Conservation (phyloP, 2,113 vertebrate species). For the Amazona vittata region DNA sequence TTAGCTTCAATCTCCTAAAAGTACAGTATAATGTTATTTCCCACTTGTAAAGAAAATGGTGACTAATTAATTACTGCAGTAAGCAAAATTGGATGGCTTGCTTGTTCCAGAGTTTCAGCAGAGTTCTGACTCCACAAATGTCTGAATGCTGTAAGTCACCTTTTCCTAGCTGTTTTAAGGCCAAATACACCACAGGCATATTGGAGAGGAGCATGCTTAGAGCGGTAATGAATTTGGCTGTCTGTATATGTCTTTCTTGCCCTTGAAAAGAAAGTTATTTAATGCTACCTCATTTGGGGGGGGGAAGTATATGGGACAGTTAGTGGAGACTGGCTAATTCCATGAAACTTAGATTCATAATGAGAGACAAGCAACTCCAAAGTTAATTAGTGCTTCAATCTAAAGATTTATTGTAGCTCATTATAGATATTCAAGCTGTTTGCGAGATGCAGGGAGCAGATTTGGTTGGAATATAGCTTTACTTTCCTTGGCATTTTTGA, state of each 20-base stretch:
- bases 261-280: background rate
- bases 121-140: background rate
- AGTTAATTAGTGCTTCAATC: slow-evolving; percentile 61
- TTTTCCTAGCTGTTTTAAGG: background rate
- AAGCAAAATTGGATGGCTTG: background rate
- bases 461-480: slow-evolving; percentile 47
- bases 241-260: background rate
- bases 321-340: slow-evolving; percentile 8
- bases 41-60: slow-evolving; percentile 46
- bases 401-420: slow-evolving; percentile 51
- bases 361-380: slow-evolving; percentile 10
- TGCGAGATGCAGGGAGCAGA: slow-evolving; percentile 46
- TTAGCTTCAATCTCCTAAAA: slow-evolving; percentile 52
- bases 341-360: background rate
- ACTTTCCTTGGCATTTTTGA: slow-evolving; percentile 50
- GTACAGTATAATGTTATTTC: slow-evolving; percentile 31
- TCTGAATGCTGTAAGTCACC: background rate
- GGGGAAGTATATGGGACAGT: background rate
- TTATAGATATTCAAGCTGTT: slow-evolving; percentile 66
- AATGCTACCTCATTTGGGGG: background rate
- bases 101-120: background rate
- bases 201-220: background rate
- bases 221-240: background rate
- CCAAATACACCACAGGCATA: background rate
- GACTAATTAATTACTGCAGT: slow-evolving; percentile 49